phyloP scores from a whole-genome alignment of 1,140 invertebrate species.

The Hyles euphorbiae region DNA sequence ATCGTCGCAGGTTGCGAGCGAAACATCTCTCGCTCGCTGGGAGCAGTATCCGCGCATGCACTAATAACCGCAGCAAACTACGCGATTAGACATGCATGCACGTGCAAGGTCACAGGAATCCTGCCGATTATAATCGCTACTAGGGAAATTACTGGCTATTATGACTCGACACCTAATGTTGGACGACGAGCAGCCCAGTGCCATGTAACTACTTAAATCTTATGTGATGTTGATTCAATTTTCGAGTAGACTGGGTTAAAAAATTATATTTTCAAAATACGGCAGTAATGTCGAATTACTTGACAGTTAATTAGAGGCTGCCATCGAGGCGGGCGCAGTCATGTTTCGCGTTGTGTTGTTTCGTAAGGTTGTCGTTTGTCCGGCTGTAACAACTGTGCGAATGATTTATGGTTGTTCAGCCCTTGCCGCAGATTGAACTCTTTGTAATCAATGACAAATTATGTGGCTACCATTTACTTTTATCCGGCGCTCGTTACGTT shows the following conservation, averaged over 20 bases:
- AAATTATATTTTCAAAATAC: background rate
- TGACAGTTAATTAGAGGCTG: slow-evolving; percentile 69
- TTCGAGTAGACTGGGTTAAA: too few species aligned
- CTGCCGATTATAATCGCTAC: background rate
- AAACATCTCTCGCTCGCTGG: slow-evolving; percentile 29
- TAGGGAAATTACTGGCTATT: too few species aligned
- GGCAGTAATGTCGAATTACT: slow-evolving; percentile 52
- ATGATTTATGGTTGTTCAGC: slow-evolving; percentile 53
- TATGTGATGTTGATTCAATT: too few species aligned
- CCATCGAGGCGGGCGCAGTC: slow-evolving; percentile 41
- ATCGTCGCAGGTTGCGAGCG: slow-evolving; percentile 36
- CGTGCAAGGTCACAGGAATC: slow-evolving; percentile 2
- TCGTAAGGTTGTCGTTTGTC: slow-evolving; percentile 55
- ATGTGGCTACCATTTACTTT: slow-evolving; percentile 52
- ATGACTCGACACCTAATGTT: too few species aligned
- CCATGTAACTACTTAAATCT: too few species aligned
- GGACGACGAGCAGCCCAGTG: too few species aligned
- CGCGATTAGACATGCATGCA: slow-evolving; percentile 14
- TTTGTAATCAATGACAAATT: slow-evolving; percentile 67
- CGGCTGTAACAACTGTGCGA: slow-evolving; percentile 41
- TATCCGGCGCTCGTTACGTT: slow-evolving; percentile 28
- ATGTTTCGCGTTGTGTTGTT: slow-evolving; percentile 48
- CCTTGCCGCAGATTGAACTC: slow-evolving; percentile 43
- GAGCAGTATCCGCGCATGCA: slow-evolving; percentile 34
- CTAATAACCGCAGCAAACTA: slow-evolving; percentile 34